Evolutionary conservation across 2,113 vertebrate species (phyloP), one percentile per base, ranked within the genome.

Genomic region (Ammodytes marinus): DNA sequence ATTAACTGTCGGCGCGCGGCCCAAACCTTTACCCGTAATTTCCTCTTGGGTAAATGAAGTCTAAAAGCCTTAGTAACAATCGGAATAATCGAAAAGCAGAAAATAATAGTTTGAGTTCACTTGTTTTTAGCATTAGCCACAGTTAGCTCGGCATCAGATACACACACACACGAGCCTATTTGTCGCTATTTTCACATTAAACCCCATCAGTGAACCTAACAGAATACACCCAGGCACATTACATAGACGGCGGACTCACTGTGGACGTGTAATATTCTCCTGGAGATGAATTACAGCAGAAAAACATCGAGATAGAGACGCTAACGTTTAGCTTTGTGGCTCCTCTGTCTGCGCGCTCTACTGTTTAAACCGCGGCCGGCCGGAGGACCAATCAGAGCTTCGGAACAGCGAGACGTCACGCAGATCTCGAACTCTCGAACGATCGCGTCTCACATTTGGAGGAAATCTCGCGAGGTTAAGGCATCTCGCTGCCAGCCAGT

Each of bases 81-180:
- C 27, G 0, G 57, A 39, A 37, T 27, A 27, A 27, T 27, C 27
- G 27, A 27, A 27, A 27, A 27, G 27, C 27, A 27, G 1, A 27
- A 27, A 27, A 27, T 27, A 27, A 27, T 27, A 27, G 27, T 27
- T 27, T 27, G 27, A 15, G 5, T n/a, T 59, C n/a, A 17, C 12
- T 54, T 91, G 85, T 86, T 90, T 64, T 92, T 90, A 87, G 83
- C 85, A 88, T 81, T 84, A 85, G 81, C 90, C 63, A 77, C 35
- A 35, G 3, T 3, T 6, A 68, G 73, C 76, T 58, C n/a, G 50
- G 10, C 8, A 5, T 2, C n/a, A 52, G 0, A 4, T 1, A n/a
- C 12, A 6, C 5, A 37, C 37, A 5, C 39, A 4, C 4, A 27
- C 27, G 27, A 27, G 9, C 13, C 35, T 35, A 11, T 39, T 53